A percentile compares a stretch with the other conserved stretches of the same genome.
Conservation (phyloP, 2,113 vertebrate genomes). For the Bubalus kerabau region DNA sequence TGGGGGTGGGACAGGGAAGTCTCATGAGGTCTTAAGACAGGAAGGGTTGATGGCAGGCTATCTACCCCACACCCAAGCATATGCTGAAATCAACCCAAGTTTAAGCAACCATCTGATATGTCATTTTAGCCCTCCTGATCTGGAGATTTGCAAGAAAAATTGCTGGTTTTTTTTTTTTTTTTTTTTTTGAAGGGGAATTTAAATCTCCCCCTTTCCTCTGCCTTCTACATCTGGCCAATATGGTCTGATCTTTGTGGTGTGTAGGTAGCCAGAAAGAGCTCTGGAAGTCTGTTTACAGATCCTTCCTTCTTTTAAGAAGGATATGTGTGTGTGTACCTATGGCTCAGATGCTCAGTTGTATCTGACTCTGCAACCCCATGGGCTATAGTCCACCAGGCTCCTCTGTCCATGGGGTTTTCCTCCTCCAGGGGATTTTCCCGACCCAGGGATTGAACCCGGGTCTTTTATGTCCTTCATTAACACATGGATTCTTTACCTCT, state of each 20-base stretch:
- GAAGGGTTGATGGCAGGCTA: not conserved
- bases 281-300: not conserved
- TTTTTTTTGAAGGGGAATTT: not conserved
- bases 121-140: not conserved
- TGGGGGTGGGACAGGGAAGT: too few species aligned
- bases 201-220: not conserved
- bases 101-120: not conserved
- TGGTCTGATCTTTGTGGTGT: not conserved
- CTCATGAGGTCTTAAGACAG: not conserved
- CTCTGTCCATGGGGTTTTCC: not conserved
- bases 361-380: not conserved
- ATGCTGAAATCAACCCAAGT: not conserved
- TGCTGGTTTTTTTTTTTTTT: not conserved
- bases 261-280: not conserved
- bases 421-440: not conserved
- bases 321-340: not conserved
- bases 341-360: not conserved
- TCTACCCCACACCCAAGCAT: accelerated
- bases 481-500: not conserved
- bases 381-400: not conserved
- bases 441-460: not conserved
- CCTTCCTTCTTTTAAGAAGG: not conserved
- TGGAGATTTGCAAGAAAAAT: not conserved
- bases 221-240: not conserved
- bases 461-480: not conserved